Conservation (phyloP, 1,140 invertebrate species). For the Hormaphis cornu region DNA sequence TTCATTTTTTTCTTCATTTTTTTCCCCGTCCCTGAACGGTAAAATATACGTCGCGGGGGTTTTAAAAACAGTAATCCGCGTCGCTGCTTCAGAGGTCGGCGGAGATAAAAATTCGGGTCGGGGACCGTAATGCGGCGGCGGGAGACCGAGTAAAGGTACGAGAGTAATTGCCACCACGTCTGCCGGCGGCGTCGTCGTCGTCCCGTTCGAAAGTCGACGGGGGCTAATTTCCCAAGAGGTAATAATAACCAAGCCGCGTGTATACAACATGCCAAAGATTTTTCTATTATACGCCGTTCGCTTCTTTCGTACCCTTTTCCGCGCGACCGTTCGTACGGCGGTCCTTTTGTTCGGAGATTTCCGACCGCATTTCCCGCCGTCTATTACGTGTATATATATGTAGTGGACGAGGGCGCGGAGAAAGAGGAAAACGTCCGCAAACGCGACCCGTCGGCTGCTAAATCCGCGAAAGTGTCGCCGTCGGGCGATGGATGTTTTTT, state of each 20-base stretch:
- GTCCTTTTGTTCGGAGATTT: slow-evolving; percentile 8
- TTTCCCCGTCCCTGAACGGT: too few species aligned
- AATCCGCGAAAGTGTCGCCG: background rate
- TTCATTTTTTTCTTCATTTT: too few species aligned
- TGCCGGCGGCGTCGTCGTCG: slow-evolving; percentile 15
- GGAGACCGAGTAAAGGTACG: slow-evolving; percentile 4
- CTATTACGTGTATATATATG: too few species aligned
- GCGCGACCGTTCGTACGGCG: too few species aligned
- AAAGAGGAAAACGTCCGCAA: background rate
- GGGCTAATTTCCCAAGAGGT: slow-evolving; percentile 32
- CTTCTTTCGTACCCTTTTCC: background rate
- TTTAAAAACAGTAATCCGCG: slow-evolving; percentile 3
- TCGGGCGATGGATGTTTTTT: too few species aligned
- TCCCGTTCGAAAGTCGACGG: slow-evolving; percentile 31
- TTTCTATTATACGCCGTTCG: slow-evolving; percentile 29
- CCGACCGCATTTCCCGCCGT: background rate
- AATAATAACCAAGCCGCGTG: slow-evolving; percentile 7
- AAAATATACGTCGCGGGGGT: background rate
- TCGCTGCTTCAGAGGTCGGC: background rate
- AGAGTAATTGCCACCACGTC: slow-evolving; percentile 29
- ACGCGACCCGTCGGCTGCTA: slow-evolving; percentile 1
- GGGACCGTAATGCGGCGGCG: slow-evolving; percentile 27
- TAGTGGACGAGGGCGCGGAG: background rate
- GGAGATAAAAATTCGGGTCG: slow-evolving; percentile 27
- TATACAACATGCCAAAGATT: slow-evolving; percentile 21